Conservation (phyloP, 2,888 invertebrate genomes). For the Isotomurus palustris region DNA sequence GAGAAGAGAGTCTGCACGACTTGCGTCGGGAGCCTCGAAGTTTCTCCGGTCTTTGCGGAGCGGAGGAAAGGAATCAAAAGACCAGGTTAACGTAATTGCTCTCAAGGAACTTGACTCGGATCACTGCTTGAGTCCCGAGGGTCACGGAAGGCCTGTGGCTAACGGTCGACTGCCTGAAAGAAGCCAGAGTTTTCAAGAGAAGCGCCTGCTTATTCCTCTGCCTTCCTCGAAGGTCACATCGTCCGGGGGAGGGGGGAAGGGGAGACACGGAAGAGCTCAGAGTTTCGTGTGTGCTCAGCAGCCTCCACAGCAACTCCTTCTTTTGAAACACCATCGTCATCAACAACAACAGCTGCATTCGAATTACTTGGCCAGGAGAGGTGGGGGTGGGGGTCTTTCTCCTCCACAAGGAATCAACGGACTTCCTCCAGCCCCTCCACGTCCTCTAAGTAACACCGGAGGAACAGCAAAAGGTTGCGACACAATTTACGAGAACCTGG, state of each 20-base stretch:
- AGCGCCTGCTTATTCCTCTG: conserved; percentile 37
- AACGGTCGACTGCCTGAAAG: conserved; percentile 36
- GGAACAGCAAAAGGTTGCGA: conserved; percentile 20
- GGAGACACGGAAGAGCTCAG: conserved; percentile 44
- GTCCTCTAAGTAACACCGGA: neutral
- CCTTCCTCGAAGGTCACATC: conserved; percentile 32
- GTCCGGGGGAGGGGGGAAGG: conserved; percentile 22
- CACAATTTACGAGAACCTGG: conserved; percentile 45
- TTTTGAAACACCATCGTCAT: conserved; percentile 16
- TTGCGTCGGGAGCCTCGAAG: conserved; percentile 43
- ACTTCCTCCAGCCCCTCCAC: neutral
- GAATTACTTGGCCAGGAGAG: neutral
- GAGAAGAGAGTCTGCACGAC: conserved; percentile 39
- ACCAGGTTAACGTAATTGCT: conserved; percentile 40
- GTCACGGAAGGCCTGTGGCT: conserved; percentile 13
- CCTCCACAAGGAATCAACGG: conserved; percentile 6
- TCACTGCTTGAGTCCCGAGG: conserved; percentile 34
- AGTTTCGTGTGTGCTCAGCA: conserved; percentile 40
- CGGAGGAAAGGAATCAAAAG: conserved; percentile 22
- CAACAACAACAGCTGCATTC: conserved; percentile 1
- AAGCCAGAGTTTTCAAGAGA: conserved; percentile 46
- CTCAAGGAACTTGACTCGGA: conserved; percentile 42
- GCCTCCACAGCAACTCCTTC: neutral
- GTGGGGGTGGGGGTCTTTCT: neutral
- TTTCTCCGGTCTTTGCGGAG: conserved; percentile 39